phyloP scores from a whole-genome alignment of 2,888 invertebrate species.

The Campoletis raptor region DNA sequence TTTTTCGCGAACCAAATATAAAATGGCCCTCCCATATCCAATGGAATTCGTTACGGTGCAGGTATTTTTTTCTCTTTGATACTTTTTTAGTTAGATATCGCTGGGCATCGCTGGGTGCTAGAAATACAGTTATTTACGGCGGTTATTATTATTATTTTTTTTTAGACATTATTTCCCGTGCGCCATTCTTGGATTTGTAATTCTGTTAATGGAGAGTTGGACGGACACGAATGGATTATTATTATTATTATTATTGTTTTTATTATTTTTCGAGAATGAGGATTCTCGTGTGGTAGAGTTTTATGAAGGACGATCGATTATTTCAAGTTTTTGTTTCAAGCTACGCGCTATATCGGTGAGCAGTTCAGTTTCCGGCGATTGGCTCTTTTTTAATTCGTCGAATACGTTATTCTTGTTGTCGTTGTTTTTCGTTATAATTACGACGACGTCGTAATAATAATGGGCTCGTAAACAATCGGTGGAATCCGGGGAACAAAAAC shows the following conservation, averaged over 20 bases:
- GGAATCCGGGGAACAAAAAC: conserved; percentile 24
- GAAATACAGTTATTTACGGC: not conserved
- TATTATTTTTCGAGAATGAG: not conserved
- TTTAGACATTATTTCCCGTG: not conserved
- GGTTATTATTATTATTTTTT: not conserved
- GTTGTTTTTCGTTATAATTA: conserved; percentile 8
- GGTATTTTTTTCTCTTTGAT: not conserved
- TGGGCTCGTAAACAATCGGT: conserved; percentile 15
- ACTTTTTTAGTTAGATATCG: not conserved
- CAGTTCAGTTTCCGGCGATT: not conserved
- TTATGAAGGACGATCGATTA: not conserved
- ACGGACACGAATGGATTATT: not conserved
- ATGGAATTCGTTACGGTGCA: not conserved
- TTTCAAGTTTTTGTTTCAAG: not conserved
- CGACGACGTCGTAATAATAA: conserved; percentile 14
- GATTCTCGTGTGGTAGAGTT: not conserved
- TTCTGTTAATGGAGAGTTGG: not conserved
- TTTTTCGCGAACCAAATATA: conserved; percentile 29
- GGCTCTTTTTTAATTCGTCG: not conserved
- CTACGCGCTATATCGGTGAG: not conserved
- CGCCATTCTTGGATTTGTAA: not conserved
- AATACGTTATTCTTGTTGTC: not conserved
- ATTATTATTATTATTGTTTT: too few relatives aligned
- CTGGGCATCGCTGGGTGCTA: not conserved
- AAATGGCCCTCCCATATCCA: conserved; percentile 3